Conservation (phyloP, 2,797 vertebrate species). For the Rhinatrema bivittatum region DNA sequence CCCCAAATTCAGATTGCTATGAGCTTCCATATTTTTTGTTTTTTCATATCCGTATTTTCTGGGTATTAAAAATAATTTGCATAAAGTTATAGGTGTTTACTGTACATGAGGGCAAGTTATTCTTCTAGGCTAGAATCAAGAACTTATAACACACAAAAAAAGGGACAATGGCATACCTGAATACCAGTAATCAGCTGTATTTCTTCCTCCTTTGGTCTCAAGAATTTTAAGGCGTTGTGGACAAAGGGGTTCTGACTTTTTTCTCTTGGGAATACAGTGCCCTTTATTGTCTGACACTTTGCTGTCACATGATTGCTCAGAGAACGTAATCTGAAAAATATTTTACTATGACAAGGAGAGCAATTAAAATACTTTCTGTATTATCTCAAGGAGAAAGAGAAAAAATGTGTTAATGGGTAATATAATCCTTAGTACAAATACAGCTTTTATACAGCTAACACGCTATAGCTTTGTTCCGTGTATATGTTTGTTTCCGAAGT, state of each 20-base stretch:
- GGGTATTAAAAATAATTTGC: too few relatives aligned
- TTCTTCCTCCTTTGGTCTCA: not conserved
- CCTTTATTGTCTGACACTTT: slow-evolving; percentile 21
- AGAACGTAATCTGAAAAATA: slow-evolving; percentile 31
- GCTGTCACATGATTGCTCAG: slow-evolving; percentile 14
- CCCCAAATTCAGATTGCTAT: too few relatives aligned
- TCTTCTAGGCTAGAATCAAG: too few relatives aligned
- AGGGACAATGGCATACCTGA: too few relatives aligned
- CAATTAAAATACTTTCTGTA: slow-evolving; percentile 21
- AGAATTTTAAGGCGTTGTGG: slow-evolving; percentile 1
- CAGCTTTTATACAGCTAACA: slow-evolving; percentile 18
- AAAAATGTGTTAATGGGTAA: slow-evolving; percentile 20
- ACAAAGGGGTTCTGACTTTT: not conserved
- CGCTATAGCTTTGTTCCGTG: slow-evolving; percentile 14
- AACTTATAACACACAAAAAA: too few relatives aligned
- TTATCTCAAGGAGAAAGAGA: slow-evolving; percentile 25
- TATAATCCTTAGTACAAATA: slow-evolving; percentile 35
- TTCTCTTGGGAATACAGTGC: slow-evolving; percentile 7
- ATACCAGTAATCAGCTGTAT: too few relatives aligned
- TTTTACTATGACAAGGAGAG: slow-evolving; percentile 17
- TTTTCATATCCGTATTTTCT: too few relatives aligned
- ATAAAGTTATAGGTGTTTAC: too few relatives aligned
- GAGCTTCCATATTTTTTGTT: too few relatives aligned
- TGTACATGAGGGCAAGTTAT: too few relatives aligned
- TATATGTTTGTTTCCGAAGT: slow-evolving; percentile 45